Evolutionary conservation across 2,113 vertebrate genomes (phyloP).

Genomic region (Phrynosoma platyrhinos): DNA sequence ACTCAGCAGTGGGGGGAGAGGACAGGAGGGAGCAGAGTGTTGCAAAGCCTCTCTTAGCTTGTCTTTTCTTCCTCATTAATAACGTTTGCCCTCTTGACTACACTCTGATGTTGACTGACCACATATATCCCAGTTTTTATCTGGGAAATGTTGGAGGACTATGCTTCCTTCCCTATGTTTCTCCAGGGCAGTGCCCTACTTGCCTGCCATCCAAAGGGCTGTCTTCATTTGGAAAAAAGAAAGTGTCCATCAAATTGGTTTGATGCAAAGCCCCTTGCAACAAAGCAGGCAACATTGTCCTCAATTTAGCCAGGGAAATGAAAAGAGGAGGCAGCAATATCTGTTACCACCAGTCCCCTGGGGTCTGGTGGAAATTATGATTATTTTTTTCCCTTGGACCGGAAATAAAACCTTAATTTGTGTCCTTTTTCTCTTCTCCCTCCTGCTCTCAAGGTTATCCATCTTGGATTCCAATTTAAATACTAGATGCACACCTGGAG

Average conservation of each 20-base stretch:
- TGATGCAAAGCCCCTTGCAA: neutral
- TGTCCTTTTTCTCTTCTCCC: neutral
- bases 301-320: neutral
- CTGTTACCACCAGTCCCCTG: neutral
- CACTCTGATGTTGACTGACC: too few species aligned
- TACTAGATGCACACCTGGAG: slow-evolving; percentile 1
- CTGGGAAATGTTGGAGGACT: too few species aligned
- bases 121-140: too few species aligned
- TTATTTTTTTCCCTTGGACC: neutral
- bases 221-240: neutral
- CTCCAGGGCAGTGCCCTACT: neutral
- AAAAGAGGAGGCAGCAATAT: slow-evolving; percentile 10
- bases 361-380: neutral
- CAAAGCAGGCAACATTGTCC: accelerated
- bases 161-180: neutral
- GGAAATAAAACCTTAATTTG: slow-evolving; percentile 6
- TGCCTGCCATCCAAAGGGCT: neutral
- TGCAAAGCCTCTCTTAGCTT: too few species aligned
- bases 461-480: slow-evolving; percentile 26
- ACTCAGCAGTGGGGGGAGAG: too few species aligned
- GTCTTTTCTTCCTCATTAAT: too few species aligned
- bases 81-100: too few species aligned
- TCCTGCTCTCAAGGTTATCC: neutral
- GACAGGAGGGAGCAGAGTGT: too few species aligned
- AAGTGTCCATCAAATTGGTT: neutral